Base-by-base conservation (phyloP, 2,888 invertebrate genomes). In the Alcis repandata region DNA sequence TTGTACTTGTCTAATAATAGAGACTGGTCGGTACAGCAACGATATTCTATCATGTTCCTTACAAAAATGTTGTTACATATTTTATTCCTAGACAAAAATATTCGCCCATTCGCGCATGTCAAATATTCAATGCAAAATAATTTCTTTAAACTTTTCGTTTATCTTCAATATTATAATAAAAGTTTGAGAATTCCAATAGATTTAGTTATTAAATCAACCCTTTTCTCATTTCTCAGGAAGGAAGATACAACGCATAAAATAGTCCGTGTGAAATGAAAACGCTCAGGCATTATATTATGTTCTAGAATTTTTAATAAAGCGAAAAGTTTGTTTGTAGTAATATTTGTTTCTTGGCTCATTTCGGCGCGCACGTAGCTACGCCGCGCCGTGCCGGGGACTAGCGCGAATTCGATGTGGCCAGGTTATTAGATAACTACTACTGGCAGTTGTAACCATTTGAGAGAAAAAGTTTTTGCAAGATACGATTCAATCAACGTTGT, bases 331-430 rank as follows among this genome's bases (percentile, higher is more conserved):
- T 85, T 82, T 82, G 83, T 80, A 75, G 82, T 79, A 82, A 84
- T 85, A 83, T 85, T 85, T 85, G 85, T 85, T 82, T 78, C 77
- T 79, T 73, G 74, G 79, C 79, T 85, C 82, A 85, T 81, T 82
- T 82, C 77, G 79, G 73, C 52, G 79, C 73, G 51, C 46, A 67
- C 72, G 77, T 76, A 27, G 6, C 27, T 27, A 27, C 27, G 76
- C 67, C 49, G 33, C 45, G 40, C 59, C 57, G 58, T 61, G 45
- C 58, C 68, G 64, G 68, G n/a, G 60, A 53, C 60, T 19, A 27
- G 68, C 20, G 32, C 38, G 32, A 40, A 27, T 32, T 17, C 38
- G 8, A 40, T 46, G 51, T 33, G 52, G 11, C 52, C 52, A 27
- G 60, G 51, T 27, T 52, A 36, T 54, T 15, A 54, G 48, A 17